Base-by-base conservation (phyloP, 2,888 invertebrate species). In the Mactromeris polynyma region DNA sequence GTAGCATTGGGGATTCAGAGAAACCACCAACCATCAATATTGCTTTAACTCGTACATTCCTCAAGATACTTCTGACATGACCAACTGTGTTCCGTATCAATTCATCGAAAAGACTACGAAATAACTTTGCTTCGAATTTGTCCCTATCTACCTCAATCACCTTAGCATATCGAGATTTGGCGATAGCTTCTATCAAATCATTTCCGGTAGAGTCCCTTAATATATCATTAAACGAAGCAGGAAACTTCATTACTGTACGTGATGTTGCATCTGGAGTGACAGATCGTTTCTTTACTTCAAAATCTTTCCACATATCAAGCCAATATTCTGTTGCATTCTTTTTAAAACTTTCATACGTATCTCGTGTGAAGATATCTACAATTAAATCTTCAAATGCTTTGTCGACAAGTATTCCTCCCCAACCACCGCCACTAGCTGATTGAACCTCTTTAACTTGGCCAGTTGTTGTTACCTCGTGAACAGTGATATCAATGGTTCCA, bases 1-100 rank as follows among this genome's bases (percentile, higher is more conserved):
- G 69, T 3, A 86, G 81, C 54, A 86, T 81, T 26, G 64, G 81
- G 14, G 77, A 86, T 26, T 86, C 82, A 19, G 86, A 86, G 54
- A 82, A 86, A 3, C 86, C 86, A 17, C 86, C 86, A 26, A 86
- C 86, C 86, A 86, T 82, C 51, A 86, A 78, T 46, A 86, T 82
- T 19, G 82, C 64, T 21, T 42, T 31, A 11, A 82, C 51, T 17
- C 2, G 14, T 19, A 51, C 21, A 19, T 51, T 51, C 21, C 21
- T 21, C 14, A 14, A 17, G 14, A 51, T 21, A 51, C 21, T 51
- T 51, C 17, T 51, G 19, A 51, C 51, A 51, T 51, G 51, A 19
- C 19, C 51, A 19, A 51, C 51, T 19, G 21, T 51, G 9, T 51
- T 7, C 7, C 19, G 2, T 51, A 51, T 51, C 2, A 17, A 21